Percentiles rank a stretch among this genome's conserved stretches.
Conservation (phyloP, 2,797 vertebrate genomes). For the Gastrophryne carolinensis region DNA sequence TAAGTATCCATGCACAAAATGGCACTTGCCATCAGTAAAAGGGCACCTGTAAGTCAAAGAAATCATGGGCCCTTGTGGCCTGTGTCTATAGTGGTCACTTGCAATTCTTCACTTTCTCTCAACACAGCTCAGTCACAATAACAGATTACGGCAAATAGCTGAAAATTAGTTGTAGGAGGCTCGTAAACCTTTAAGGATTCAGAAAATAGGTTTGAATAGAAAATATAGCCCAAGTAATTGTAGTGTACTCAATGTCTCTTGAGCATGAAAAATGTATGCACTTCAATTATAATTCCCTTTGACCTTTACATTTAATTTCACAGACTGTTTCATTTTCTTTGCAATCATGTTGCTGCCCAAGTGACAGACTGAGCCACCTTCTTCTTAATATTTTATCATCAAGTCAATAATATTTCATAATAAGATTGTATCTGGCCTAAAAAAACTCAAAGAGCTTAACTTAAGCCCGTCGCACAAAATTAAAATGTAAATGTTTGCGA, state of each 20-base stretch:
- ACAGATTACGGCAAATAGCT: constrained; percentile 36
- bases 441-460: constrained; percentile 35
- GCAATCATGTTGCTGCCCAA: constrained; percentile 49
- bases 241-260: constrained; percentile 42
- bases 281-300: constrained; percentile 50
- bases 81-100: background rate
- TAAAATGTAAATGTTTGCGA: constrained; percentile 55
- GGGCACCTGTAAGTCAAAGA: background rate
- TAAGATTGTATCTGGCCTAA: constrained; percentile 48
- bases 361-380: constrained; percentile 50
- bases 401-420: constrained; percentile 51
- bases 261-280: constrained; percentile 49
- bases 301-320: constrained; percentile 53
- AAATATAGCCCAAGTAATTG: constrained; percentile 52
- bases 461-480: constrained; percentile 48
- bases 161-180: constrained; percentile 25
- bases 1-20: too few species aligned
- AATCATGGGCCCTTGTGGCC: constrained; percentile 3
- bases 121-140: constrained; percentile 21
- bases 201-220: constrained; percentile 40
- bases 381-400: constrained; percentile 55
- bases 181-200: constrained; percentile 30
- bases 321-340: constrained; percentile 29
- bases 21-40: background rate
- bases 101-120: constrained; percentile 13